Evolutionary conservation across 2,797 vertebrate genomes (phyloP), one percentile per base, ranked within the genome.

Genomic region (Tarsius wallacei): DNA sequence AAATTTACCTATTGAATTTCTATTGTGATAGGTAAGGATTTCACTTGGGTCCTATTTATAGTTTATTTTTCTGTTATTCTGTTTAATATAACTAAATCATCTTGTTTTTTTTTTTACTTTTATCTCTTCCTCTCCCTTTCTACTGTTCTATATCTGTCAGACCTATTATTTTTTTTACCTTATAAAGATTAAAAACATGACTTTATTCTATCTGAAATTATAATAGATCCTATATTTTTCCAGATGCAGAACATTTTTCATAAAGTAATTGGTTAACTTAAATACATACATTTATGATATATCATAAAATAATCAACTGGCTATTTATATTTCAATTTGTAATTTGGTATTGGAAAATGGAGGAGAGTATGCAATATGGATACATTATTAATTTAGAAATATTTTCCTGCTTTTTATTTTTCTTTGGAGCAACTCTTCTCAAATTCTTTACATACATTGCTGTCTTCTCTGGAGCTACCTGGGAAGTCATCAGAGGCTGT

Each of bases 131-230:
- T 85, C 22, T 12, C 53, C 26, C 17, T 36, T 74, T 84, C 66
- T 87, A 21, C 17, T 64, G 91, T 33, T 63, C 51, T 51, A 63
- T 31, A 77, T 80, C 16, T 24, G 47, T 93, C 14, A 82, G 53
- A 63, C 16, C 24, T 47, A 63, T 21, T 73, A 2, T 33, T 51
- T 53, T 49, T 89, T 53, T 78, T 33, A 88, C 82, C 63, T 49
- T 55, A 55, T 93, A 70, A 74, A 61, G 70, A 81, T 92, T 33
- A 86, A 66, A 64, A 68, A 49, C 31, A 26, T 21, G 51, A 81
- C 90, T 96, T 19, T 33, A 47, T 64, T 88, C 53, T 47, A 12
- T 82, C 24, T 89, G 36, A 70, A 93, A 66, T 93, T 13, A 94
- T 59, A 53, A 77, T 2, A 33, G 17, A 66, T 19, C 26, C 26